A percentile compares a stretch with the other conserved stretches of the same genome.
phyloP scores from a whole-genome alignment of 2,113 vertebrate genomes.

The Chloroceryle aenea region DNA sequence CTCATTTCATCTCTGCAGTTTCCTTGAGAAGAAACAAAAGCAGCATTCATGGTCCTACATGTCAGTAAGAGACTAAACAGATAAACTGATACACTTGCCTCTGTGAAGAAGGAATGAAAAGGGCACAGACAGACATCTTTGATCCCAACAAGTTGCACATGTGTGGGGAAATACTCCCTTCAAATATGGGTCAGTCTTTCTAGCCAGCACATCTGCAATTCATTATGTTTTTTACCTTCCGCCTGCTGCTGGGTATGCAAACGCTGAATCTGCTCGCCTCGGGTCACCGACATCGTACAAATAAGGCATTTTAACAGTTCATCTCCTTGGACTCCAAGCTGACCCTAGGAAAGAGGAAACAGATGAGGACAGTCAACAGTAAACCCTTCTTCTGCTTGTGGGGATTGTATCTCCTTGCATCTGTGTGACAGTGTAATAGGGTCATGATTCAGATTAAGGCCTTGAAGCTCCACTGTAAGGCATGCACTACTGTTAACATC shows the following conservation, averaged over 20 bases:
- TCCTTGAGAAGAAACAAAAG: conserved; percentile 14
- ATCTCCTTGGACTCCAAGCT: conserved; percentile 80
- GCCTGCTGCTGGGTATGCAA: conserved; percentile 82
- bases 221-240: conserved; percentile 65
- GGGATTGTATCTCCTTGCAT: background rate
- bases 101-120: background rate
- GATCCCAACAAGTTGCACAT: background rate
- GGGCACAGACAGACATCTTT: background rate
- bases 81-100: background rate
- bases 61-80: background rate
- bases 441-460: background rate
- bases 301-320: conserved; percentile 78
- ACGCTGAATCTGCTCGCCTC: conserved; percentile 78
- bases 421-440: background rate
- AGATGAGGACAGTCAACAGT: background rate
- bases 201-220: conserved; percentile 8
- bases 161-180: background rate
- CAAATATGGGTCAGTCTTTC: background rate
- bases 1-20: background rate
- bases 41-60: background rate
- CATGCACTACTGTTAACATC: background rate
- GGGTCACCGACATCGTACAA: conserved; percentile 73
- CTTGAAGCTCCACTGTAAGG: background rate
- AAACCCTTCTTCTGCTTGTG: background rate
- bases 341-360: conserved; percentile 63